Percentiles rank a stretch among this genome's conserved stretches.
phyloP scores from a whole-genome alignment of 2,797 vertebrate genomes.

The Crax fasciolata region DNA sequence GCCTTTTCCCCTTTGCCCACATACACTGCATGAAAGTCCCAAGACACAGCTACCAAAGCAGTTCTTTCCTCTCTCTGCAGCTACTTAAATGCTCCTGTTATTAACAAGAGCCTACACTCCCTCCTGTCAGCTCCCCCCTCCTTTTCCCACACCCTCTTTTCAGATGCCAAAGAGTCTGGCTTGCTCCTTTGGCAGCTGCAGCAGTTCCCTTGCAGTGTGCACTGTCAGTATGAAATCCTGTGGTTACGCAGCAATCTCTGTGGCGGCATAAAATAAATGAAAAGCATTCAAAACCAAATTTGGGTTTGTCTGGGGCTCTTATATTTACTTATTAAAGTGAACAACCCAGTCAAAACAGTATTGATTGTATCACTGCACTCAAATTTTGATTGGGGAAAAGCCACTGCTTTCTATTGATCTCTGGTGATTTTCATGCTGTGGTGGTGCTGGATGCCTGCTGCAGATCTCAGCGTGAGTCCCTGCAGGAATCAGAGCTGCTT shows the following conservation, averaged over 20 bases:
- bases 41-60: constrained; percentile 28
- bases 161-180: constrained; percentile 53
- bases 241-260: constrained; percentile 45
- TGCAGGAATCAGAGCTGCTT: constrained; percentile 58
- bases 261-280: constrained; percentile 63
- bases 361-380: background rate
- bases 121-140: background rate
- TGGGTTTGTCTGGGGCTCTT: constrained; percentile 60
- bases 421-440: background rate
- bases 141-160: constrained; percentile 58
- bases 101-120: background rate
- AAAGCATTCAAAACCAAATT: constrained; percentile 51
- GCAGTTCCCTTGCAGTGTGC: background rate
- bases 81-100: constrained; percentile 59
- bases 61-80: background rate
- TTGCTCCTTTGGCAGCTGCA: constrained; percentile 62
- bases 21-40: background rate
- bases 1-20: background rate
- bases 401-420: constrained; percentile 36
- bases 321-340: constrained; percentile 52
- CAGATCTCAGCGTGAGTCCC: background rate
- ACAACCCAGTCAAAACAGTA: constrained; percentile 67
- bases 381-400: background rate
- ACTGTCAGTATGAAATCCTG: constrained; percentile 62
- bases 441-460: constrained; percentile 14